Conservation (phyloP, 2,113 vertebrate species). For the Himantopus leucocephalus region DNA sequence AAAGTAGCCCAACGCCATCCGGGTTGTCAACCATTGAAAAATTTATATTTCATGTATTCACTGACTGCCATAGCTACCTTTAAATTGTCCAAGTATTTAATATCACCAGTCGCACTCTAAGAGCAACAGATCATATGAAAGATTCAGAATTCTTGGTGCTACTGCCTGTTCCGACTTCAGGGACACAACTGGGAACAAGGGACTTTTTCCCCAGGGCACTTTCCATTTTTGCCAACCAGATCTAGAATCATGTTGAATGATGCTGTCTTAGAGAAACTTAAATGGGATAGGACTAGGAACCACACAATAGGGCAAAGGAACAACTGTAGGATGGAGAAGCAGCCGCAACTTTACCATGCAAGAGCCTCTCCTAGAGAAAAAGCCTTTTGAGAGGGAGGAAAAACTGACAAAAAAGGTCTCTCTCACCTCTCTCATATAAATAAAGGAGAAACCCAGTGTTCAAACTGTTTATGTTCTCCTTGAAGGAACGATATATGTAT, state of each 20-base stretch:
- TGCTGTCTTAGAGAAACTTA: background rate
- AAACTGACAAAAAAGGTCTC: background rate
- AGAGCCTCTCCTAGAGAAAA: background rate
- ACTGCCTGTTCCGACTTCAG: background rate
- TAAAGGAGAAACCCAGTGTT: background rate
- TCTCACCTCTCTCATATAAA: background rate
- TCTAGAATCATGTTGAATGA: background rate
- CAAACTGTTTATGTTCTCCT: background rate
- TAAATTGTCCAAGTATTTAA: background rate
- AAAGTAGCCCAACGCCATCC: background rate
- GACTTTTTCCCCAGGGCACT: background rate
- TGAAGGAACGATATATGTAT: background rate
- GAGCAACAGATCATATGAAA: background rate
- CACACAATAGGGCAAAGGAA: background rate
- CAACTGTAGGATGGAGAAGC: background rate
- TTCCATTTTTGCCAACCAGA: background rate
- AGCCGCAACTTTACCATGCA: background rate
- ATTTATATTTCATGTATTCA: background rate
- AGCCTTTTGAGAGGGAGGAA: background rate
- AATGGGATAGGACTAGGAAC: background rate
- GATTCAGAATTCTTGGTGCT: background rate
- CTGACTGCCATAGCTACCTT: background rate
- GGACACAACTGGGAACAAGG: background rate
- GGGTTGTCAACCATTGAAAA: background rate
- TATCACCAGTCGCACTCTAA: background rate